Evolutionary conservation across 2,888 invertebrate genomes (phyloP).

Genomic region (Rhimphoctona megacephalus): DNA sequence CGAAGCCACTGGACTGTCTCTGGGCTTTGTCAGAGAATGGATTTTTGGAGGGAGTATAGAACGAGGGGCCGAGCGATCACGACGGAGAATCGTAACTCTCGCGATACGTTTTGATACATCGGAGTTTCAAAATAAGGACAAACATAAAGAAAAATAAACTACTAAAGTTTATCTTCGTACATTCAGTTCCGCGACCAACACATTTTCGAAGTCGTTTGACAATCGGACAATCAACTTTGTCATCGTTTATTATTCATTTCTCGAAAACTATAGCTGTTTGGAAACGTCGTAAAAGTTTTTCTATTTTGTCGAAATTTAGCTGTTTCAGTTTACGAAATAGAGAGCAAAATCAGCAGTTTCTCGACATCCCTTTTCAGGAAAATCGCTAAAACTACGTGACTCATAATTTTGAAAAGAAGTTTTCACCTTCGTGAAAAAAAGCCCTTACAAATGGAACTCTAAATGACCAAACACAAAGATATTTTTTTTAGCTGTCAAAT

Average conservation of each 20-base stretch:
- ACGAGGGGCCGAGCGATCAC: constrained; percentile 50
- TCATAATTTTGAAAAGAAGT: not conserved
- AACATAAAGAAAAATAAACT: not conserved
- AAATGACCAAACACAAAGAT: not conserved
- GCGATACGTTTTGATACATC: constrained; percentile 7
- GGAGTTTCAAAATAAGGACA: not conserved
- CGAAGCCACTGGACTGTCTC: constrained; percentile 1
- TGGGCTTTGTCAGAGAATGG: constrained; percentile 15
- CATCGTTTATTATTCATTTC: not conserved
- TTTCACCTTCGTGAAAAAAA: not conserved
- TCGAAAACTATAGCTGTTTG: not conserved
- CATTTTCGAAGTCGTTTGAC: not conserved
- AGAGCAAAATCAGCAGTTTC: not conserved
- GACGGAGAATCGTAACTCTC: constrained; percentile 35
- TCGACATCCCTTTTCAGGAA: not conserved
- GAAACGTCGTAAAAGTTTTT: not conserved
- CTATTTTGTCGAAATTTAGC: not conserved
- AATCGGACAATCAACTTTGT: not conserved
- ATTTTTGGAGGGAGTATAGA: constrained; percentile 30
- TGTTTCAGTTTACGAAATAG: not conserved
- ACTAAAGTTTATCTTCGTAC: not conserved
- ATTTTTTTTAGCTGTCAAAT: not conserved
- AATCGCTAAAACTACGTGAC: not conserved
- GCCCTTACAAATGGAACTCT: not conserved
- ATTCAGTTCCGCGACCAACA: not conserved